Conservation (phyloP, 2,113 vertebrate species). For the human region GRCh38 chrX:110925001-110925500, state of each 20-base stretch:
- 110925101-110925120: background rate
- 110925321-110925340: background rate
- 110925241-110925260: conserved; percentile 27
- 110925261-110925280: background rate
- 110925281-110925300: background rate
- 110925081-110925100: background rate
- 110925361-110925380: background rate
- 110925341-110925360: conserved; percentile 24
- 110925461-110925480: background rate
- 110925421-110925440: background rate
- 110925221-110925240: background rate
- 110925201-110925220: background rate
- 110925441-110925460: background rate
- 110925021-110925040: background rate
- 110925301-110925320: background rate
- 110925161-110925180: background rate
- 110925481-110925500: background rate
- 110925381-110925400: background rate
- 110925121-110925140: background rate
- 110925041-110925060: background rate
- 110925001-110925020: background rate
- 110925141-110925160: background rate
- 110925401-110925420: background rate
- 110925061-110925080: background rate
- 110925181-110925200: background rate